Conservation (phyloP, 2,888 invertebrate genomes). For the Siphlonurus alternatus region DNA sequence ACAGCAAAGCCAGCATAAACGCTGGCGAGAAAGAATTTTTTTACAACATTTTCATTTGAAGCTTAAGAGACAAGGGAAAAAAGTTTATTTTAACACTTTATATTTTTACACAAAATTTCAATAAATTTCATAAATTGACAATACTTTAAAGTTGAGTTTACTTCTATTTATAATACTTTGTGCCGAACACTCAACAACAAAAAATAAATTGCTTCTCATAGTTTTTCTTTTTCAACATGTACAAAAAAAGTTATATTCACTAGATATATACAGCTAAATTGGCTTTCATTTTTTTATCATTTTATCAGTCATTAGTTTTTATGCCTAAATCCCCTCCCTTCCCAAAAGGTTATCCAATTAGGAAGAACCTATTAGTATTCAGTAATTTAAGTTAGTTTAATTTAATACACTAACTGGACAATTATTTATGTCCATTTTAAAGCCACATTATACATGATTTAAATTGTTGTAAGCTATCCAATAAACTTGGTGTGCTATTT, state of each 20-base stretch:
- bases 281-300: neutral
- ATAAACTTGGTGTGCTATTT: neutral
- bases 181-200: neutral
- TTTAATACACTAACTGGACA: too few species aligned
- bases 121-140: neutral
- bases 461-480: neutral
- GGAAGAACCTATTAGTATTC: neutral
- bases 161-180: neutral
- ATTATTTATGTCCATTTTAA: neutral
- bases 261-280: neutral
- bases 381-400: neutral
- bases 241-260: neutral
- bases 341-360: neutral
- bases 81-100: neutral
- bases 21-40: neutral
- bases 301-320: neutral
- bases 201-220: neutral
- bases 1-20: neutral
- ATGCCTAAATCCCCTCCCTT: neutral
- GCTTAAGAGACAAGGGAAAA: neutral
- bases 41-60: neutral
- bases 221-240: neutral
- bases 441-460: neutral
- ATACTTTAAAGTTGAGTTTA: neutral
- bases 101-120: neutral